Base-by-base conservation (phyloP, 2,113 vertebrate genomes). In the Leucosticte australis region DNA sequence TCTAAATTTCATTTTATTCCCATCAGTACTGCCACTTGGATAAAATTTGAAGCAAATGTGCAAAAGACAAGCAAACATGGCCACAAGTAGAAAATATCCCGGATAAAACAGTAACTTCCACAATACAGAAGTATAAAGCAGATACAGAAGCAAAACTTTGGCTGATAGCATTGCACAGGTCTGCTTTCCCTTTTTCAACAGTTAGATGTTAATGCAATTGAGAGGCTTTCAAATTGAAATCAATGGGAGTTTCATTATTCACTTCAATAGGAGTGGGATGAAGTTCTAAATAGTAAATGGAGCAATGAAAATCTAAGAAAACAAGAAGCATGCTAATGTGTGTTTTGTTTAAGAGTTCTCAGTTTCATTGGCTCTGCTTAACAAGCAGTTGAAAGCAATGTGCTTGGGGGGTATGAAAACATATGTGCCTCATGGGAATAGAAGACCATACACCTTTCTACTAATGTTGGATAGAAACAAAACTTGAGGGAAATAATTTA, bases 171-270 rank as follows among this genome's bases (percentile, higher is more conserved):
- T 67, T 42, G n/a, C 1, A 1, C 28, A 87, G 52, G 55, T 82
- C 46, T 83, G 46, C 56, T 93, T 93, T 92, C 10, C 82, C 28
- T 77, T 83, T 53, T 81, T 74, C 79, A 90, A 50, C 50, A 41
- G 59, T 86, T 78, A 90, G 50, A 78, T 59, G 68, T 80, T 85
- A 95, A 90, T 89, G 68, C 15, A 60, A 59, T 59, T 3, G 37
- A 90, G 60, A 94, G 64, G 22, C 20, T 83, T 95, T 92, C 88
- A 95, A 93, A 94, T 74, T 93, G 60, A 96, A 93, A 96, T 95
- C 94, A 81, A 93, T 94, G 47, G 21, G 47, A 90, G 47, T 83
- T 95, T 94, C 92, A 95, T 92, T 95, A 93, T 92, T 94, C 75
- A 88, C 64, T 77, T 94, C 92, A 95, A 44, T 28, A 77, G 55